Evolutionary conservation across 2,888 invertebrate genomes (phyloP).

Genomic region (Sphinx pinastri): DNA sequence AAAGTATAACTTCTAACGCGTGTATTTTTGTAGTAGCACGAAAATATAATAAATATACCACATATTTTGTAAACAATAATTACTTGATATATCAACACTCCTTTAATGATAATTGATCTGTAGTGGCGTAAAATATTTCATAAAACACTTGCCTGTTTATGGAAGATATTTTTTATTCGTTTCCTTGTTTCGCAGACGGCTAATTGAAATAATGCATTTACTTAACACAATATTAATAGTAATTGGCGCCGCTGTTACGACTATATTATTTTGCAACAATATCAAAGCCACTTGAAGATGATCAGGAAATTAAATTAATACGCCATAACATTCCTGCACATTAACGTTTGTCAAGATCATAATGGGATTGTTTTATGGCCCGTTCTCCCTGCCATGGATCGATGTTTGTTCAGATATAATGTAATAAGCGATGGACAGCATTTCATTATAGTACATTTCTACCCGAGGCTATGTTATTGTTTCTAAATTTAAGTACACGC

Average conservation of each 20-base stretch:
- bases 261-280: constrained; percentile 44
- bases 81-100: constrained; percentile 10
- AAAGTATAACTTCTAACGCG: too few species aligned
- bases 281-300: constrained; percentile 56
- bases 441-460: constrained; percentile 38
- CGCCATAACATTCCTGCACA: constrained; percentile 65
- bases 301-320: constrained; percentile 62
- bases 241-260: constrained; percentile 34
- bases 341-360: constrained; percentile 65
- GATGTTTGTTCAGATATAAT: constrained; percentile 49
- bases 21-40: not conserved
- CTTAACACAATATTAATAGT: constrained; percentile 35
- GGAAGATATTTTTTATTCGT: not conserved
- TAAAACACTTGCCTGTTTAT: constrained; percentile 25
- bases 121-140: constrained; percentile 32
- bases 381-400: constrained; percentile 56
- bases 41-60: not conserved
- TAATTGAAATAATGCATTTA: constrained; percentile 28
- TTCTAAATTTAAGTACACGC: constrained; percentile 26
- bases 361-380: constrained; percentile 64
- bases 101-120: constrained; percentile 21
- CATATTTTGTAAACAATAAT: constrained; percentile 3
- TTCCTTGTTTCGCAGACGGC: constrained; percentile 12
- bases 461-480: constrained; percentile 27
- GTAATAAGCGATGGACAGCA: not conserved